Base-by-base conservation (phyloP, 1,140 invertebrate genomes). In the Drosophila serrata region DNA sequence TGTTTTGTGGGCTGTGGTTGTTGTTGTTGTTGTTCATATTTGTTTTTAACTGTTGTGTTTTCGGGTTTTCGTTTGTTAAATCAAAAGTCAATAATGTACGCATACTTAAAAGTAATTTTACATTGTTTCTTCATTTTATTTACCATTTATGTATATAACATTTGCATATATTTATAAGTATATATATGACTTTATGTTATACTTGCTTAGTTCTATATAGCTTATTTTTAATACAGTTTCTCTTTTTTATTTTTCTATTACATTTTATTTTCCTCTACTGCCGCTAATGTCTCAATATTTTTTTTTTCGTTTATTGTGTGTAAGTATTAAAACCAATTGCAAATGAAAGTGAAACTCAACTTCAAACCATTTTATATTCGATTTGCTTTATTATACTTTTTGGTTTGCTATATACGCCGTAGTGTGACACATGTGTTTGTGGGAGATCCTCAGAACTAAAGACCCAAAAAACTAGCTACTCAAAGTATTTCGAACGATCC, bases 91-190 rank as follows among this genome's bases (percentile, higher is more conserved):
- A 65, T 73, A 75, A 75, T 87, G 19, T 57, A 72, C 57, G 75
- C 72, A 48, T 76, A 75, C 85, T 90, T 90, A 86, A 59, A 29
- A 68, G 56, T 82, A 88, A 79, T 84, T 59, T 75, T 82, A 70
- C 68, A 84, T 81, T 81, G 37, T 78, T 78, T 70, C 29, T 79
- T 49, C 40, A 58, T 68, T 58, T 49, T 64, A 53, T 76, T 77
- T 80, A 79, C 65, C 63, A 85, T 80, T 73, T 82, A 65, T 76
- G 58, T 85, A 77, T 86, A 72, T 82, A 87, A 87, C 82, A 86
- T 76, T 58, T 59, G 53, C 51, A 76, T 74, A 78, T 64, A 79
- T 77, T 80, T 75, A 75, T 73, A 55, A 39, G 59, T 59, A 37
- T 59, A 75, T 79, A 86, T 82, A 82, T 77, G 63, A 51, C 61